phyloP scores from a whole-genome alignment of 2,113 vertebrate genomes.

The Proteles cristata region DNA sequence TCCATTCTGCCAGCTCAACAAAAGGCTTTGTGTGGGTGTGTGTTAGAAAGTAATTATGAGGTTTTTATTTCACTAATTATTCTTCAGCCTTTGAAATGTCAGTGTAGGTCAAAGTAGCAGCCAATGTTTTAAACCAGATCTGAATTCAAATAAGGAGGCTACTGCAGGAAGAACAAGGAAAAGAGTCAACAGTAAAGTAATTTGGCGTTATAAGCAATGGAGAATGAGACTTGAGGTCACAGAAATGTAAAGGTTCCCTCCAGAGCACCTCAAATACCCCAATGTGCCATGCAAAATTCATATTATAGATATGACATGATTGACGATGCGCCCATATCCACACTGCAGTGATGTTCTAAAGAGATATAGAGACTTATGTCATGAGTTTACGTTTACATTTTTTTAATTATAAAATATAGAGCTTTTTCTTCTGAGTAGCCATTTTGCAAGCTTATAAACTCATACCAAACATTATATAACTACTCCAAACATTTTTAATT shows the following conservation, averaged over 20 bases:
- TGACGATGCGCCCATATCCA: not conserved
- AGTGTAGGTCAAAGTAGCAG: conserved; percentile 82
- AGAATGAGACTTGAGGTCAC: conserved; percentile 62
- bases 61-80: conserved; percentile 87
- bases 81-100: conserved; percentile 84
- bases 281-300: conserved; percentile 16
- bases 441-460: not conserved
- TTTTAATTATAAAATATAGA: conserved; percentile 6
- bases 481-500: not conserved
- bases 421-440: not conserved
- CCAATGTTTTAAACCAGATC: conserved; percentile 78
- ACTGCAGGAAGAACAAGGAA: conserved; percentile 41
- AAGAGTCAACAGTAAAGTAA: conserved; percentile 66
- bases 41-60: conserved; percentile 82
- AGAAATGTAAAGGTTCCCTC: conserved; percentile 60
- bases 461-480: not conserved
- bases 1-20: conserved; percentile 72
- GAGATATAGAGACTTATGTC: not conserved
- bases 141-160: conserved; percentile 80
- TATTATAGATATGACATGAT: not conserved
- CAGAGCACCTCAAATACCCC: not conserved
- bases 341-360: not conserved
- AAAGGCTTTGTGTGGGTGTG: conserved; percentile 74
- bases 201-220: conserved; percentile 57
- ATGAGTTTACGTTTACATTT: conserved; percentile 14